phyloP scores from a whole-genome alignment of 1,140 invertebrate genomes.

The Lordiphosa stackelbergi region DNA sequence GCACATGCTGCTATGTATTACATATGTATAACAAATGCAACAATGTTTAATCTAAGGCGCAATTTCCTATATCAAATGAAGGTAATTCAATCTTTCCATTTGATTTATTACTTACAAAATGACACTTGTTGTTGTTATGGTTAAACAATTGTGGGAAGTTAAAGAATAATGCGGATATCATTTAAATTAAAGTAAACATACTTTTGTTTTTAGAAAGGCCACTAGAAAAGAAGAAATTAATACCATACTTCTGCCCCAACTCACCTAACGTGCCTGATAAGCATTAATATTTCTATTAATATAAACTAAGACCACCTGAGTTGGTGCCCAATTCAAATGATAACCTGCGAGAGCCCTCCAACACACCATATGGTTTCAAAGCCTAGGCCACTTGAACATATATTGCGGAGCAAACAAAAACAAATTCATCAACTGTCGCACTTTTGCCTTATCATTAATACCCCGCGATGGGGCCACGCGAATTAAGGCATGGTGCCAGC shows the following conservation, averaged over 20 bases:
- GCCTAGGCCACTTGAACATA: constrained; percentile 16
- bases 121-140: no score
- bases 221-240: no score
- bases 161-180: no score
- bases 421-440: constrained; percentile 10
- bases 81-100: no score
- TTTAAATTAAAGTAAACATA: no score
- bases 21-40: neutral
- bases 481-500: neutral
- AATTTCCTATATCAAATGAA: constrained; percentile 2
- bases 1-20: no score
- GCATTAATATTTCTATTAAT: neutral
- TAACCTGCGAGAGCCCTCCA: constrained; percentile 17
- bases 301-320: constrained; percentile 1
- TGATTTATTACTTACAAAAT: no score
- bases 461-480: neutral
- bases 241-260: no score
- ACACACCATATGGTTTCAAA: neutral
- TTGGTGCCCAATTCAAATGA: constrained; percentile 11
- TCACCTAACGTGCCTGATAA: neutral
- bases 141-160: no score
- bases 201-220: no score
- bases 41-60: constrained; percentile 4
- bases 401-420: constrained; percentile 1
- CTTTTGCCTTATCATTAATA: constrained; percentile 13